A percentile compares a stretch with the other conserved stretches of the same genome.
These are phyloP conservation scores for Eristalis tenax DNA, from an alignment of 2,888 invertebrate genomes.

Conservation along the genomic window DNA sequence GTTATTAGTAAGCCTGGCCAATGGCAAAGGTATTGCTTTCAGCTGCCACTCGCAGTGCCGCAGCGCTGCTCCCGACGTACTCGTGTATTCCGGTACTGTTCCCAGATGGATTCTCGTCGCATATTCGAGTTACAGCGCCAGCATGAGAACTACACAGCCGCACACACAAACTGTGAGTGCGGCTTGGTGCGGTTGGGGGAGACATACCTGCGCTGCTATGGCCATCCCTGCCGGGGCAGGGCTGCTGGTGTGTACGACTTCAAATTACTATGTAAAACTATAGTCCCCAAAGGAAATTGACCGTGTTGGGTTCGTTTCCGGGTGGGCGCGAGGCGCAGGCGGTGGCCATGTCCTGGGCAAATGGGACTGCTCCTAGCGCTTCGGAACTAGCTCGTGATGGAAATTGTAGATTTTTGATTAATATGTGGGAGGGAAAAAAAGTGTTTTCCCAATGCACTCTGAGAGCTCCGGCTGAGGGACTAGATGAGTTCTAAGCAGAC, in stretches of 20 bases:
- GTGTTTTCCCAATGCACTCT: not conserved
- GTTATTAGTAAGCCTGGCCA: constrained; percentile 67
- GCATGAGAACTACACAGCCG: not conserved
- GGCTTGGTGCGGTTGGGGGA: not conserved
- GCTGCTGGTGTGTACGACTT: constrained; percentile 26
- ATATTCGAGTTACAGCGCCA: constrained; percentile 44
- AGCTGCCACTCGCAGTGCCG: constrained; percentile 41
- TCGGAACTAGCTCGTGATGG: constrained; percentile 10
- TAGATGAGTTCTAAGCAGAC: not conserved
- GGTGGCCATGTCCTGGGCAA: constrained; percentile 2
- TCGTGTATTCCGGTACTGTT: constrained; percentile 55
- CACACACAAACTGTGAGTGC: not conserved
- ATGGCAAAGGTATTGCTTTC: constrained; percentile 57
- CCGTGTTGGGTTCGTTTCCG: constrained; percentile 49
- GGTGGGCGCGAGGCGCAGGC: constrained; percentile 1
- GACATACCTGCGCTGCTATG: constrained; percentile 7
- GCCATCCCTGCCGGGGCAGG: not conserved
- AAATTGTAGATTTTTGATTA: constrained; percentile 27
- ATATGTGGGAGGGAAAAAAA: not conserved
- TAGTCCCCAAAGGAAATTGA: constrained; percentile 64
- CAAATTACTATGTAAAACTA: constrained; percentile 64
- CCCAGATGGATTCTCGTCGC: constrained; percentile 58
- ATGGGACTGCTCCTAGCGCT: not conserved
- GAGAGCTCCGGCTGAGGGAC: not conserved
- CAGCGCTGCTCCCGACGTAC: constrained; percentile 1